Evolutionary conservation across 2,797 vertebrate species (phyloP), one percentile per base, ranked within the genome.

Genomic region (Cynopterus sphinx): DNA sequence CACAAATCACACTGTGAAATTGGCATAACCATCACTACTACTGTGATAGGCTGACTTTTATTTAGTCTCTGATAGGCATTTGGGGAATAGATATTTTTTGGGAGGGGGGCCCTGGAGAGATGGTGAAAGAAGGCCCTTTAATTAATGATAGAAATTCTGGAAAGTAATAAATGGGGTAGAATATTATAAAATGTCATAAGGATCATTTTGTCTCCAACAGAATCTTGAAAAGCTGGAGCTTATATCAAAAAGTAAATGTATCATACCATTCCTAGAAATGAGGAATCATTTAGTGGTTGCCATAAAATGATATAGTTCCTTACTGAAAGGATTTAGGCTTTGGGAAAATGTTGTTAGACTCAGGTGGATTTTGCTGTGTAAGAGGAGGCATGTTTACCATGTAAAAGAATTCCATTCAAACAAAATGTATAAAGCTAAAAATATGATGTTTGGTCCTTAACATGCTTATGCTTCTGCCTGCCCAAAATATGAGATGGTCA

Each of bases 1-100:
- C 90, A 91, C 92, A 93, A 95, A 97, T 97, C 95, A 94, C 96
- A 59, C 92, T 94, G 91, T 92, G 96, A 96, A 95, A 82, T 86
- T 98, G 98, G 94, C 96, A 94, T 87, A 67, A 49, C 71, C 87
- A 33, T 77, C 73, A 78, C 73, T 94, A 73, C 71, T 87, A 46
- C 81, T 96, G 59, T 90, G 92, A 71, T 68, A 90, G 92, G 90
- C 91, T 1, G 28, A 86, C 49, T 96, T 96, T 91, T 91, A 95
- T 96, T 97, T 96, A 90, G 88, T 95, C 87, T 88, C 43, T 73
- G 39, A 94, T 73, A 92, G 94, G 88, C 55, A 91, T 9, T 88
- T 78, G 46, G 88, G 85, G 87, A 96, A 91, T 78, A 89, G 87
- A 61, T 90, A 84, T 13, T 28, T 46, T 87, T 86, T 43, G 28